Percentiles rank a stretch among this genome's conserved stretches.
phyloP scores from a whole-genome alignment of 1,140 invertebrate genomes.

The Probaryconus sp. region DNA sequence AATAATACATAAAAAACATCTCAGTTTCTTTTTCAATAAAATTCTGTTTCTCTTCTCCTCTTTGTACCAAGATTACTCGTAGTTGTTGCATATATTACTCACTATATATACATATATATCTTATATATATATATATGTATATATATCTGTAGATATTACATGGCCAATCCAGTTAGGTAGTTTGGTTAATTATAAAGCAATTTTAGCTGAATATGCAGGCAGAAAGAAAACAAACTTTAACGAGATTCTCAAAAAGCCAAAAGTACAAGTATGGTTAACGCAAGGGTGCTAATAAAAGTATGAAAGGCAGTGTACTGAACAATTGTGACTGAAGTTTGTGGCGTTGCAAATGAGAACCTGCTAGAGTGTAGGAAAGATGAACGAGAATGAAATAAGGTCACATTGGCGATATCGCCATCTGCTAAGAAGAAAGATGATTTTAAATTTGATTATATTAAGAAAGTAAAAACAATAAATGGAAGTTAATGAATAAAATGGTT shows the following conservation, averaged over 20 bases:
- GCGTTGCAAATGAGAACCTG: conserved; percentile 33
- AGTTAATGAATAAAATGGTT: no score
- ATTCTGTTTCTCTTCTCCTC: conserved; percentile 59
- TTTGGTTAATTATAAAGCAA: conserved; percentile 54
- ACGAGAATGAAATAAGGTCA: no score
- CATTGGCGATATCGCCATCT: no score
- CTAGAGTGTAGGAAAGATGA: no score
- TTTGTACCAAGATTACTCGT: conserved; percentile 61
- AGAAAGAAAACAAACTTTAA: conserved; percentile 49
- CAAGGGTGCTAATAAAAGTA: conserved; percentile 60
- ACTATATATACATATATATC: conserved; percentile 47
- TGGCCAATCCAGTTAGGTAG: conserved; percentile 55
- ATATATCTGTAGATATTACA: conserved; percentile 48
- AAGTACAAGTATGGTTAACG: conserved; percentile 63
- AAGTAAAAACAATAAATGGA: no score
- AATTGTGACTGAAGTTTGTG: conserved; percentile 45
- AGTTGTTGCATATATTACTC: conserved; percentile 60
- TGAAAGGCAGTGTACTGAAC: conserved; percentile 41
- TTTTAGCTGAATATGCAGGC: conserved; percentile 53
- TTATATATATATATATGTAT: conserved; percentile 39
- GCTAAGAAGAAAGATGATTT: no score
- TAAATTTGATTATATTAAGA: no score
- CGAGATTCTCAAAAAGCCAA: conserved; percentile 64
- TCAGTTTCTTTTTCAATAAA: conserved; percentile 58
- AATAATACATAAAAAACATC: conserved; percentile 41